Percentiles rank a stretch among this genome's conserved stretches.
phyloP scores from a whole-genome alignment of 2,113 vertebrate genomes.

The Elephas maximus region DNA sequence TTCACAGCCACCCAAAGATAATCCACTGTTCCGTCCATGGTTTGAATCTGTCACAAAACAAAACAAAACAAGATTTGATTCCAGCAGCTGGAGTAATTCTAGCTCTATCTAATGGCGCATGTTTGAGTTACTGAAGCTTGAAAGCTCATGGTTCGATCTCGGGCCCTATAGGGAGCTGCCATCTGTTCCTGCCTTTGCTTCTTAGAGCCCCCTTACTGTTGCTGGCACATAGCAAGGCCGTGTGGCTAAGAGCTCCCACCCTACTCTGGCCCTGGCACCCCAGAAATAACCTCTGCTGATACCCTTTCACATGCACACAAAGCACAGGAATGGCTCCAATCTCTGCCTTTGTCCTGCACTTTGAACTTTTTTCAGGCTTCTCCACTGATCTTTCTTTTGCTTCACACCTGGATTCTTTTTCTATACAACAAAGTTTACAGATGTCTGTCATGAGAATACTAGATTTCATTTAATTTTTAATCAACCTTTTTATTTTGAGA shows the following conservation, averaged over 20 bases:
- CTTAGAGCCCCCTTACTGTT: not conserved
- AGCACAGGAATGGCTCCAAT: not conserved
- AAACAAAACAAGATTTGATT: not conserved
- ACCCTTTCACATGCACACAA: not conserved
- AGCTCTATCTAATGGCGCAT: not conserved
- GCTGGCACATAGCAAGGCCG: not conserved
- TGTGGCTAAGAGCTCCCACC: not conserved
- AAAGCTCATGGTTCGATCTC: not conserved
- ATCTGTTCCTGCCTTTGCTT: not conserved
- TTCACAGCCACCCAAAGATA: not conserved
- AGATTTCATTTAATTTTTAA: slow-evolving; percentile 17
- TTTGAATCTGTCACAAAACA: not conserved
- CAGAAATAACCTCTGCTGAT: not conserved
- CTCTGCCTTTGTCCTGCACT: not conserved
- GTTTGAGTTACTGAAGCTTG: not conserved
- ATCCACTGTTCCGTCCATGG: not conserved
- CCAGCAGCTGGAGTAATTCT: slow-evolving; percentile 5
- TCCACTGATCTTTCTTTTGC: not conserved
- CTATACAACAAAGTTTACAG: slow-evolving; percentile 19
- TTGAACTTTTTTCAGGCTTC: not conserved
- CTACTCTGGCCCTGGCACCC: not conserved
- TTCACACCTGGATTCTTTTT: not conserved
- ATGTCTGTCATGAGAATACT: not conserved
- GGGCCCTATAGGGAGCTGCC: not conserved
- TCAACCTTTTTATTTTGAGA: slow-evolving; percentile 31